Evolutionary conservation across 2,113 vertebrate genomes (phyloP).

Genomic region (human): DNA sequence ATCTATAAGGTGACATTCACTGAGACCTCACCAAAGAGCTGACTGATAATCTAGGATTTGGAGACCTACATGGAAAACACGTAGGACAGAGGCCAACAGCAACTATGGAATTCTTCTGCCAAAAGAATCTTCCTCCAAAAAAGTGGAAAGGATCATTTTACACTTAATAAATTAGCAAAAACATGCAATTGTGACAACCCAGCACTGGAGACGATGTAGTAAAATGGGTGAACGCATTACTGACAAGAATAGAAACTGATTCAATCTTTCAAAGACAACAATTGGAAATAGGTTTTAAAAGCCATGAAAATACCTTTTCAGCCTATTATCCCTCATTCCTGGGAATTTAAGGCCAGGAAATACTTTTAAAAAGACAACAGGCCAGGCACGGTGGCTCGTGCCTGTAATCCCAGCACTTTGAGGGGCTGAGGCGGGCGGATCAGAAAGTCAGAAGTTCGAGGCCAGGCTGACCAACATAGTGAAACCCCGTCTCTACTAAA

Average conservation of each 20-base stretch:
- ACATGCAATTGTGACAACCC: neutral
- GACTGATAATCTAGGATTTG: neutral
- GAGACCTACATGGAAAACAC: neutral
- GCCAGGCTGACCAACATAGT: no score
- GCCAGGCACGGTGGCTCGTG: no score
- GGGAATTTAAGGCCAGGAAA: neutral
- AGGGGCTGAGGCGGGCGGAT: no score
- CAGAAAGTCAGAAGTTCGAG: no score
- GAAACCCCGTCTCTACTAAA: no score
- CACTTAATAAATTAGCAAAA: neutral
- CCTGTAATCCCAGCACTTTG: no score
- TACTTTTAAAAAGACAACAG: neutral
- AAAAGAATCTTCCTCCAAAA: neutral
- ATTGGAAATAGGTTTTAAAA: neutral
- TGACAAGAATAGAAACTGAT: neutral
- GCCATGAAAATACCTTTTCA: neutral
- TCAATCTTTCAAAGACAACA: neutral
- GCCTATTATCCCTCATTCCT: neutral
- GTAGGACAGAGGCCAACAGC: neutral
- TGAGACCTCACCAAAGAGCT: neutral
- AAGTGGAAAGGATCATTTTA: neutral
- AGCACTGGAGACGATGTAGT: neutral
- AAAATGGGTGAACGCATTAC: neutral
- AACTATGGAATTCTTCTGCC: neutral
- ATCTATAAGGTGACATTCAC: neutral